Evolutionary conservation across 2,113 vertebrate species (phyloP), one percentile per base, ranked within the genome.

Genomic region (Cyanistes caeruleus): DNA sequence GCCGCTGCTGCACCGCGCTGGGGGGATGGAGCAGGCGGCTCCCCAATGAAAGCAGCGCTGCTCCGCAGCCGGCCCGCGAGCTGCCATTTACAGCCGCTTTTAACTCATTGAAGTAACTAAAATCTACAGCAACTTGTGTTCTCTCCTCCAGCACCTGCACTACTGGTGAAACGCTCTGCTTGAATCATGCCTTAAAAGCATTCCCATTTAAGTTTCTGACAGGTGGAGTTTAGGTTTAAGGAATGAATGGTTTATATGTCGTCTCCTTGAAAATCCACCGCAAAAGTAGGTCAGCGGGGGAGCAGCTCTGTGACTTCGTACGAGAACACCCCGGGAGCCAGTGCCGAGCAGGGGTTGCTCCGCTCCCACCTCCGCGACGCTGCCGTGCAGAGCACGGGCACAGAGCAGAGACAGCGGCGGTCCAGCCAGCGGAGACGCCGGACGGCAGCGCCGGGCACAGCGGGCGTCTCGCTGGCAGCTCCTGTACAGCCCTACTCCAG

Each of bases 171-270:
- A 69, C 58, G 7, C 80, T 58, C 35, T 49, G 43, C 89, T 37
- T 30, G 72, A 76, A 78, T 64, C 69, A 30, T 11, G 11, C 60
- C 73, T 89, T 68, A 79, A 63, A 87, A 79, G 19, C 31, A 53
- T 31, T 78, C 87, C 90, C 62, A 55, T 68, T 35, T 27, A 69
- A 79, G 74, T 76, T 63, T 30, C 81, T 94, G 72, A 94, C 89
- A 74, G 59, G 94, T 15, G 12, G 94, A 95, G 81, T 91, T 95
- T 78, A 96, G 96, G 63, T 77, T 68, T 88, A 90, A 70, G 85
- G 68, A 92, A 84, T 83, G 75, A 93, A 95, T 58, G 84, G 91
- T 85, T 96, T 67, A 30, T 59, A 69, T 25, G 51, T 13, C 75
- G 37, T 84, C 79, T 89, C 89, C 94, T 84, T 83, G 41, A 88